Conservation (phyloP, 2,888 invertebrate species). For the Mantis religiosa region DNA sequence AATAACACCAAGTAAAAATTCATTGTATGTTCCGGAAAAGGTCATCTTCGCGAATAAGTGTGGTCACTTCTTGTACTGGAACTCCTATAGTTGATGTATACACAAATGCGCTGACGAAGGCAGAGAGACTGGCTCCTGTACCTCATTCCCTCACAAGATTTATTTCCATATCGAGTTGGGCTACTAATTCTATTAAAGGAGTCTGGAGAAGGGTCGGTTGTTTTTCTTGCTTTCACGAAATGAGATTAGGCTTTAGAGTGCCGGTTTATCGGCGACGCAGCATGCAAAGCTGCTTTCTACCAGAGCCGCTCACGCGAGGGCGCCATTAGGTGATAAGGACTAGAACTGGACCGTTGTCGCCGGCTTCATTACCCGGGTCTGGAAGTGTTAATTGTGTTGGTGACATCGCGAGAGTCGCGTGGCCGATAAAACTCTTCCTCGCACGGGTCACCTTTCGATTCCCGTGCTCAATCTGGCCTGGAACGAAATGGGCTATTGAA, state of each 20-base stretch:
- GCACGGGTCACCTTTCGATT: background rate
- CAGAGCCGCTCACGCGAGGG: background rate
- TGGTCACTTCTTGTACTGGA: too few species aligned
- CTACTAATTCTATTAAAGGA: background rate
- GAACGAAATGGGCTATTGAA: too few species aligned
- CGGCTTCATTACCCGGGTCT: background rate
- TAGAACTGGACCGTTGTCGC: background rate
- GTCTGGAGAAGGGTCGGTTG: background rate
- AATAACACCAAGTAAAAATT: too few species aligned
- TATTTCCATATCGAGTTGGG: background rate
- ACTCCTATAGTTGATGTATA: too few species aligned
- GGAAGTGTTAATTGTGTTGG: background rate
- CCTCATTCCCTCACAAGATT: background rate
- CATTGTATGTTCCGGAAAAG: too few species aligned
- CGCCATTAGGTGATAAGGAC: background rate
- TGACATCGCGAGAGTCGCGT: background rate
- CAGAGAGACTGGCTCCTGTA: background rate
- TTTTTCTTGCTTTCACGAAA: background rate
- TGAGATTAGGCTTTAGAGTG: background rate
- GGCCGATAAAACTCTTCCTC: background rate
- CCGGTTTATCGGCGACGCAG: background rate
- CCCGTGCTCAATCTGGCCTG: too few species aligned
- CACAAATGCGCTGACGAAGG: background rate
- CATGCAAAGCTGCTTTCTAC: background rate
- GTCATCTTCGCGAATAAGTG: too few species aligned